Percentiles rank a stretch among this genome's conserved stretches.
Conservation (phyloP, 2,888 invertebrate species). For the Brachyopa scutellaris region DNA sequence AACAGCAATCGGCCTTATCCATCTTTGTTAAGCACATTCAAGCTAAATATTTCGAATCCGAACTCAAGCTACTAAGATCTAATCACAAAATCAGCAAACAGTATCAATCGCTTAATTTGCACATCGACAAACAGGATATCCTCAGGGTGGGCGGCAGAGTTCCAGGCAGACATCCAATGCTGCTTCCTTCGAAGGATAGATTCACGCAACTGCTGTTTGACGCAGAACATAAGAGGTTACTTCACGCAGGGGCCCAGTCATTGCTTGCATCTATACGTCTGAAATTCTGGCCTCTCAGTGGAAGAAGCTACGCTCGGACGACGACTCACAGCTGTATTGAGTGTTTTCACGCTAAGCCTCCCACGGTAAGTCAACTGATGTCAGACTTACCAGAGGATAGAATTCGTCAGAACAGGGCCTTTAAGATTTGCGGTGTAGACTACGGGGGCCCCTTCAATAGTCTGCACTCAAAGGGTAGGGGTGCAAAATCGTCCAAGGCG, state of each 20-base stretch:
- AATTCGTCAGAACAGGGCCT: slow-evolving; percentile 17
- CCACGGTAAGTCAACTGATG: slow-evolving; percentile 1
- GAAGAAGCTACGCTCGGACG: slow-evolving; percentile 16
- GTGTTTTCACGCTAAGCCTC: slow-evolving; percentile 21
- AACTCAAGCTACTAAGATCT: background rate
- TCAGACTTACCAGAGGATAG: slow-evolving; percentile 8
- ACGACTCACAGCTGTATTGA: slow-evolving; percentile 29
- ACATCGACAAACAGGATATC: slow-evolving; percentile 4
- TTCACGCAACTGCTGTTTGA: no score
- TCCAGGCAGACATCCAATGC: slow-evolving; percentile 3
- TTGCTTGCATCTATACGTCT: no score
- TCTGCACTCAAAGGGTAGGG: slow-evolving; percentile 18
- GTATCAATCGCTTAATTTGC: slow-evolving; percentile 12
- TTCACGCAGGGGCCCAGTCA: no score
- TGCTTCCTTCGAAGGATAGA: slow-evolving; percentile 17
- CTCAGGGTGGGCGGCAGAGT: slow-evolving; percentile 19
- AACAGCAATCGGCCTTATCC: background rate
- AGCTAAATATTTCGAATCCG: slow-evolving; percentile 6
- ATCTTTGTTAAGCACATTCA: slow-evolving; percentile 21
- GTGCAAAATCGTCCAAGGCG: slow-evolving; percentile 11
- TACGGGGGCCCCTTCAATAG: slow-evolving; percentile 13
- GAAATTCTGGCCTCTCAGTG: no score
- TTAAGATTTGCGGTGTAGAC: slow-evolving; percentile 17
- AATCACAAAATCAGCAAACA: background rate
- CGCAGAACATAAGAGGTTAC: no score